These are phyloP conservation scores for Mycteria americana DNA, from an alignment of 2,797 vertebrate genomes.

Conservation along the genomic window DNA sequence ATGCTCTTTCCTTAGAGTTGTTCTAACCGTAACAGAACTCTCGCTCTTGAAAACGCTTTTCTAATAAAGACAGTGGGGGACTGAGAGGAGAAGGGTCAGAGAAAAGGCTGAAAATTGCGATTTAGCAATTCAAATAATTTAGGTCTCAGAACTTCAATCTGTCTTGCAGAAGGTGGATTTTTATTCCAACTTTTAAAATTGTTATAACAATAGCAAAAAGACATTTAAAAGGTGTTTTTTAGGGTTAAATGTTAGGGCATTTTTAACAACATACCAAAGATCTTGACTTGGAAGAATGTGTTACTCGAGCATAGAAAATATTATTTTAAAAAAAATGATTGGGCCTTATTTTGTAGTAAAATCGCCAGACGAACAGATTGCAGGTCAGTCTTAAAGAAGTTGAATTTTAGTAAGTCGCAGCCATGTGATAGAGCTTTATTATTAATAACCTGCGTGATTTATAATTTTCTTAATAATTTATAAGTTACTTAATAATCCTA, in stretches of 20 bases:
- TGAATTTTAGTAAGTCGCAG: neutral
- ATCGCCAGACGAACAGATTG: neutral
- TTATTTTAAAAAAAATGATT: neutral
- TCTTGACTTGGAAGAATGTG: neutral
- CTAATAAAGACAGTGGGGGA: neutral
- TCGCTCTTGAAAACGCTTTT: neutral
- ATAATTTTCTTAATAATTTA: neutral
- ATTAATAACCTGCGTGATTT: neutral
- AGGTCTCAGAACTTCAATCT: neutral
- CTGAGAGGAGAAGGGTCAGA: neutral
- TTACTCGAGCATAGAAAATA: neutral
- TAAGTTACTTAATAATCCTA: neutral
- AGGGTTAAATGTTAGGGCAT: neutral
- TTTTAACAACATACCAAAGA: neutral
- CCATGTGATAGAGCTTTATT: neutral
- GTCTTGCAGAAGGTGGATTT: neutral
- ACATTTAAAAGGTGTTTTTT: neutral
- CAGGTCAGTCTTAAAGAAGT: neutral
- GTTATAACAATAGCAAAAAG: neutral
- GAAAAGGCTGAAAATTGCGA: neutral
- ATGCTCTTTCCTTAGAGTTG: neutral
- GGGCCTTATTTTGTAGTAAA: neutral
- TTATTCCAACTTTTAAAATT: neutral
- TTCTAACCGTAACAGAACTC: neutral
- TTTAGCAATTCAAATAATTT: neutral